Base-by-base conservation (phyloP, 2,113 vertebrate species). In the Hystrix brachyura region DNA sequence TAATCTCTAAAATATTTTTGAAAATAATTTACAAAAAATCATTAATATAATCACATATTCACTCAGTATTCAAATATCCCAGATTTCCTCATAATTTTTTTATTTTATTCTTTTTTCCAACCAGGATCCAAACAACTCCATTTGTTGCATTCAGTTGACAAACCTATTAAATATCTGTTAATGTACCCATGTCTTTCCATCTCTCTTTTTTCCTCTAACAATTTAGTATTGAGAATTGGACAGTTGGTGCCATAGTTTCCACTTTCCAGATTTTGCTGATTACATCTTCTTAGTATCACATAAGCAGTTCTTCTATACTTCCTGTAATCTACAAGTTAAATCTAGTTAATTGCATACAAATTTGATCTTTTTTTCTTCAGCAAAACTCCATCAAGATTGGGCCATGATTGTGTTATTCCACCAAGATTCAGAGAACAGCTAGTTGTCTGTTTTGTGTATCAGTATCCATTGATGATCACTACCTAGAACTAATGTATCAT, bases 21-120 rank as follows among this genome's bases (percentile, higher is more conserved):
- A 91, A 84, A 65, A 72, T 90, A 81, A 74, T 57, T 91, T 91
- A 72, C 9, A 87, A 87, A 29, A 90, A 18, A 3, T 89, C 14
- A 13, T 85, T 79, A 34, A 9, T 79, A 7, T 27, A 38, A 78
- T 67, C 48, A 60, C 8, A 51, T 81, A 80, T 64, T 87, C 34
- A 53, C 1, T 53, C 5, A 78, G 23, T 32, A 53, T 43, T 82
- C 59, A 76, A 29, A 93, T 82, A 59, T 80, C 46, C 38, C 48
- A 74, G 55, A 85, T 86, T 43, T 48, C 62, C n/a, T 78, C 8
- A 48, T 34, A 62, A 38, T 76, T 53, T 46, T 23, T 46, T 65
- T 57, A 43, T 34, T 65, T 85, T 4, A 76, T 53, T 79, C 15
- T 76, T 93, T 82, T 29, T 51, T 83, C 94, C 51, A 62, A 51